Evolutionary conservation across 2,797 vertebrate species (phyloP).

Genomic region (Brachymystax lenok): DNA sequence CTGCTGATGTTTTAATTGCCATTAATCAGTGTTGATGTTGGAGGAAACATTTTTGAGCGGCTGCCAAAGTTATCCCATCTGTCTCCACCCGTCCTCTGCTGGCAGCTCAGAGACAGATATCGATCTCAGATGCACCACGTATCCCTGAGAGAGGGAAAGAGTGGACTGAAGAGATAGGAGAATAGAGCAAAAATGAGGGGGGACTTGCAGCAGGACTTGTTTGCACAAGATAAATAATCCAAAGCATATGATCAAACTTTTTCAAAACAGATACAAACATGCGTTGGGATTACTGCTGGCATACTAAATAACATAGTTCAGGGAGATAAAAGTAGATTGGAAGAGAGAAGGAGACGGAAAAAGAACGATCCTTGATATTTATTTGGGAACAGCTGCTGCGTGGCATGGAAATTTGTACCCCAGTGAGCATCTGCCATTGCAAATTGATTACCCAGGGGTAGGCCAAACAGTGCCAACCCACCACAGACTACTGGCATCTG

Average conservation of each 20-base stretch:
- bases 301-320: background rate
- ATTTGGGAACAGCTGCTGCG: slow-evolving; percentile 62
- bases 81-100: slow-evolving; percentile 52
- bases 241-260: background rate
- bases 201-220: background rate
- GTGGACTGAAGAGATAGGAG: slow-evolving; percentile 1
- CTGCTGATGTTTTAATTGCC: slow-evolving; percentile 44
- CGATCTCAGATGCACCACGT: background rate
- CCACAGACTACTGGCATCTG: slow-evolving; percentile 65
- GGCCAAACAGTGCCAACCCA: slow-evolving; percentile 41
- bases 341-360: background rate
- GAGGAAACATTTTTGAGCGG: slow-evolving; percentile 54
- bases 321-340: background rate
- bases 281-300: background rate
- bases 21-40: slow-evolving; percentile 59
- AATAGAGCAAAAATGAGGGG: background rate
- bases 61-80: slow-evolving; percentile 65
- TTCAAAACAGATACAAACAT: background rate
- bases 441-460: slow-evolving; percentile 75
- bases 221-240: background rate
- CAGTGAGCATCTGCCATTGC: slow-evolving; percentile 71
- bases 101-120: slow-evolving; percentile 48
- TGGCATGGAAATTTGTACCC: slow-evolving; percentile 55
- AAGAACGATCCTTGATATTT: slow-evolving; percentile 44
- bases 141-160: slow-evolving; percentile 2